Percentiles rank a stretch among this genome's conserved stretches.
phyloP scores from a whole-genome alignment of 2,888 invertebrate genomes.

The Nomada ferruginata region DNA sequence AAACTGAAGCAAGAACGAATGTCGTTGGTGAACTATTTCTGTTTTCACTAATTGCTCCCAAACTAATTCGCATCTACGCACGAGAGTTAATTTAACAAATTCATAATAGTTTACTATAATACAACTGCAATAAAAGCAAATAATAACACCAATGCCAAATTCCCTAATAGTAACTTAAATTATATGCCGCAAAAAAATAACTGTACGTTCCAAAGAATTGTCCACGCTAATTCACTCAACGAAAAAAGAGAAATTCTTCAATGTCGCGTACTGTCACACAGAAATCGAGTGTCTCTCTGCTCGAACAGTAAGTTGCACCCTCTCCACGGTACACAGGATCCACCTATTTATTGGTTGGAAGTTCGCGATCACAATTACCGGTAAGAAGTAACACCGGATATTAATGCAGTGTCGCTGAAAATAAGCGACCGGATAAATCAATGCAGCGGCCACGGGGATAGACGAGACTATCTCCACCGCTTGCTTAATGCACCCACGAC shows the following conservation, averaged over 20 bases:
- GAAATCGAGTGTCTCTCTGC: too few relatives aligned
- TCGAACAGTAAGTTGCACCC: slow-evolving; percentile 25
- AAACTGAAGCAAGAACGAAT: too few relatives aligned
- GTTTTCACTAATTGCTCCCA: too few relatives aligned
- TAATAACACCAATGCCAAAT: too few relatives aligned
- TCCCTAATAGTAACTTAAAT: background rate
- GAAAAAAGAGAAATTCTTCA: background rate
- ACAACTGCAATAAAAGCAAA: too few relatives aligned
- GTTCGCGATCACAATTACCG: slow-evolving; percentile 39
- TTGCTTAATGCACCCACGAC: slow-evolving; percentile 48
- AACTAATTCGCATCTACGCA: too few relatives aligned
- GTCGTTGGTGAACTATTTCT: too few relatives aligned
- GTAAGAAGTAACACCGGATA: slow-evolving; percentile 33
- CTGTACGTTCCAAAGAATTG: too few relatives aligned
- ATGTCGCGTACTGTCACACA: too few relatives aligned
- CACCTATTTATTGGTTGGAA: slow-evolving; percentile 23
- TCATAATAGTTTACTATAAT: too few relatives aligned
- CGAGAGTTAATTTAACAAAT: too few relatives aligned
- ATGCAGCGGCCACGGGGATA: slow-evolving; percentile 33
- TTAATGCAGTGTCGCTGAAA: slow-evolving; percentile 52
- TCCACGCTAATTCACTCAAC: background rate
- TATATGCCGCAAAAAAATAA: background rate
- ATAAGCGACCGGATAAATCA: slow-evolving; percentile 53
- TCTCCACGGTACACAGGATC: slow-evolving; percentile 6
- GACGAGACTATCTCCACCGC: slow-evolving; percentile 5